Percentiles rank a stretch among this genome's conserved stretches.
Evolutionary conservation across 2,888 invertebrate genomes (phyloP).

Genomic region (Autographa pulchrina): DNA sequence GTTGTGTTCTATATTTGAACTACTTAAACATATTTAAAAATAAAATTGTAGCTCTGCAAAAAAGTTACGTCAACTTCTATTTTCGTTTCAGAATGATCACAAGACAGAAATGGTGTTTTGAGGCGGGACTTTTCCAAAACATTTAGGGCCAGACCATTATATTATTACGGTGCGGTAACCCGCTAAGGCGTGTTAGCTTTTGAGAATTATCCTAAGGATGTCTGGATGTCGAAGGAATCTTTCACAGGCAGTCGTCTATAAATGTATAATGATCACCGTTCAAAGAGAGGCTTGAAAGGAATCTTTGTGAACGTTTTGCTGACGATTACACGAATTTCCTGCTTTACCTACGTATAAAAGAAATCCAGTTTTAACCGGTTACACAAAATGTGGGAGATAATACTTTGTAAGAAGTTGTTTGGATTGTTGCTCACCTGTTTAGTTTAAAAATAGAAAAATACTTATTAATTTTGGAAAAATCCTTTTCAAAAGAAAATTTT

Average conservation of each 20-base stretch:
- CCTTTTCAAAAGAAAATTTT: too few species aligned
- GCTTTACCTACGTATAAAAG: slow-evolving; percentile 22
- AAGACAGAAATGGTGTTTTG: slow-evolving; percentile 54
- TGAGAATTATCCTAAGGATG: slow-evolving; percentile 76
- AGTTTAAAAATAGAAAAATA: not conserved
- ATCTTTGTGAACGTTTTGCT: slow-evolving; percentile 56
- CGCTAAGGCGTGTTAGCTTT: slow-evolving; percentile 76
- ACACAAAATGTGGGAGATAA: not conserved
- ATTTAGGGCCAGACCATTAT: slow-evolving; percentile 80
- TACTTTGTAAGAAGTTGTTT: not conserved
- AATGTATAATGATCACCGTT: slow-evolving; percentile 84
- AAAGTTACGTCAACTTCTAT: slow-evolving; percentile 38
- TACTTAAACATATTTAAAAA: not conserved
- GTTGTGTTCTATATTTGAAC: not conserved
- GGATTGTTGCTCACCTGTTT: not conserved
- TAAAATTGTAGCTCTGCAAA: slow-evolving; percentile 12
- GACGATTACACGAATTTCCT: slow-evolving; percentile 42
- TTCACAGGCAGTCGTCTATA: slow-evolving; percentile 82
- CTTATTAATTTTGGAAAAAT: too few species aligned
- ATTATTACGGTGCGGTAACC: slow-evolving; percentile 83
- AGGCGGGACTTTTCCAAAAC: slow-evolving; percentile 63
- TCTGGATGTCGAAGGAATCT: slow-evolving; percentile 77
- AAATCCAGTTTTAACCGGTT: slow-evolving; percentile 18
- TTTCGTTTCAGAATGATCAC: slow-evolving; percentile 27
- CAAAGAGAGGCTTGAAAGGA: slow-evolving; percentile 45